These are phyloP conservation scores for Agrotis exclamationis DNA, from an alignment of 2,888 invertebrate species.

Conservation along the genomic window DNA sequence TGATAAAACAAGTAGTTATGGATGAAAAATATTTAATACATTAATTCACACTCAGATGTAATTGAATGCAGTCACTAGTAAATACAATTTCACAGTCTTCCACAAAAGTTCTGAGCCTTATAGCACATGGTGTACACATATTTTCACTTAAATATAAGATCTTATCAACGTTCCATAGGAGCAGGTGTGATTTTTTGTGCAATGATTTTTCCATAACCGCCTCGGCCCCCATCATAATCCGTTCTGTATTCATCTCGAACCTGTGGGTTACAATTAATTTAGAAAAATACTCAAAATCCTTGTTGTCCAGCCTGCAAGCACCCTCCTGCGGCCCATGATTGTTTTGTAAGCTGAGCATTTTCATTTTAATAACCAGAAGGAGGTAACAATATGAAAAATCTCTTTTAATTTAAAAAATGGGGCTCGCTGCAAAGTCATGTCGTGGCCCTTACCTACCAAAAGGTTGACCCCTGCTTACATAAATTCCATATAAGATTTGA, in stretches of 20 bases:
- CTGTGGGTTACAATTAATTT: constrained; percentile 84
- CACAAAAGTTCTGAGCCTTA: constrained; percentile 66
- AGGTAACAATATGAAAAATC: too few relatives aligned
- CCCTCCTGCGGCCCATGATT: too few relatives aligned
- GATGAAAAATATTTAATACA: constrained; percentile 59
- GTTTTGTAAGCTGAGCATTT: too few relatives aligned
- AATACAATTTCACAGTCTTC: constrained; percentile 75
- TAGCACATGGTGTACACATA: constrained; percentile 59
- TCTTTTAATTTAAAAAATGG: too few relatives aligned
- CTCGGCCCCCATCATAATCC: constrained; percentile 98
- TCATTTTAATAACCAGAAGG: too few relatives aligned
- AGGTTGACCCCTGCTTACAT: too few relatives aligned
- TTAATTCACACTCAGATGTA: constrained; percentile 66
- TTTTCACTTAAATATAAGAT: constrained; percentile 57
- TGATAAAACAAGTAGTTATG: background rate
- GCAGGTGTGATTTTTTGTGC: constrained; percentile 95
- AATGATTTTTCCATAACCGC: constrained; percentile 99
- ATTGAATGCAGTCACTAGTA: constrained; percentile 67
- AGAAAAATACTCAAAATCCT: background rate
- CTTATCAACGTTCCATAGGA: constrained; percentile 88
- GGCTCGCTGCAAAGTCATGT: too few relatives aligned
- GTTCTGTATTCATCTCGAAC: constrained; percentile 99
- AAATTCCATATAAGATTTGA: too few relatives aligned
- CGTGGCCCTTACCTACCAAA: too few relatives aligned
- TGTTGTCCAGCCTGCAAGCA: background rate